These are phyloP conservation scores for Machimus atricapillus DNA, from an alignment of 2,888 invertebrate genomes.

Conservation along the genomic window DNA sequence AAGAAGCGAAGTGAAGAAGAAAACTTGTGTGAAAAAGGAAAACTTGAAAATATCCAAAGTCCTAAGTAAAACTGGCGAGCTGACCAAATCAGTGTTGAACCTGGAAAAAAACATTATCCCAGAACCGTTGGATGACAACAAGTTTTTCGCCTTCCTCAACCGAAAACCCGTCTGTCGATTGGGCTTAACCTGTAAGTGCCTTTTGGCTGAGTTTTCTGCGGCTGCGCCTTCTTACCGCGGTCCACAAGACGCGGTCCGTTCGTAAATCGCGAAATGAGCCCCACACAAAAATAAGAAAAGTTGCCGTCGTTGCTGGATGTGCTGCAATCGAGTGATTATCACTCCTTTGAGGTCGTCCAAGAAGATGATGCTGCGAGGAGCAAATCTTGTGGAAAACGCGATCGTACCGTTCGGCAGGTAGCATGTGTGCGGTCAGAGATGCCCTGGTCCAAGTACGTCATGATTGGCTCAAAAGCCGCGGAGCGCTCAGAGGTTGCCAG, in stretches of 20 bases:
- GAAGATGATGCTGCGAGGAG: not conserved
- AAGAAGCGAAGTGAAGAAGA: not conserved
- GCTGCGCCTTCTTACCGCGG: not conserved
- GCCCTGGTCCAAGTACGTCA: not conserved
- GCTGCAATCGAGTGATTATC: constrained; percentile 5
- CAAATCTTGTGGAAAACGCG: constrained; percentile 2
- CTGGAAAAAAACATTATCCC: constrained; percentile 4
- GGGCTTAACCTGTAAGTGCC: not conserved
- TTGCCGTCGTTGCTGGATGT: not conserved
- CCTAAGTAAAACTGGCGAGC: not conserved
- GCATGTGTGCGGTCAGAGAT: no score
- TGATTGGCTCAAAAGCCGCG: not conserved
- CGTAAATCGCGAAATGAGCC: not conserved
- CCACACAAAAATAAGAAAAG: constrained; percentile 15
- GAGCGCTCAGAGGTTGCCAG: not conserved
- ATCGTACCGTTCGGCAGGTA: not conserved
- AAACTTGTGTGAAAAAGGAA: not conserved
- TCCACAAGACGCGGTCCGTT: not conserved
- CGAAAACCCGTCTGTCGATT: not conserved
- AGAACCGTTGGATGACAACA: constrained; percentile 33
- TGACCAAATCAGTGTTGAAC: constrained; percentile 2
- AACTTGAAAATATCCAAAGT: not conserved
- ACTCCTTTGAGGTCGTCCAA: not conserved
- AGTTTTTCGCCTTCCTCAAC: constrained; percentile 31
- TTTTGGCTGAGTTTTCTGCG: not conserved